These are phyloP conservation scores for Fregetta grallaria DNA, from an alignment of 2,113 vertebrate genomes.

Conservation along the genomic window DNA sequence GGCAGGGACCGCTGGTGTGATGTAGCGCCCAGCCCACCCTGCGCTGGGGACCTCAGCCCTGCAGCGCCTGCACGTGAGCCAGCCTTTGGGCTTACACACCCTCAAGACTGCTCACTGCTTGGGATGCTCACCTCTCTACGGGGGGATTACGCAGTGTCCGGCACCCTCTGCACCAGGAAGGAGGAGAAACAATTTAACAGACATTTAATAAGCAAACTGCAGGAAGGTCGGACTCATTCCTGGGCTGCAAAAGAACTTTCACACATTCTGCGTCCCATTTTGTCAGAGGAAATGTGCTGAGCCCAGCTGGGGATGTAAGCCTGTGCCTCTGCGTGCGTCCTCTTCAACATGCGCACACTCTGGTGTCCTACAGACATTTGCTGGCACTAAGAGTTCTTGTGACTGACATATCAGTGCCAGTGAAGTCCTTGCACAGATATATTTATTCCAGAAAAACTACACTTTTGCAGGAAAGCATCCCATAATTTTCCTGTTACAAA, in stretches of 20 bases:
- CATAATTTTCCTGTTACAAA: neutral
- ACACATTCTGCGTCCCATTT: neutral
- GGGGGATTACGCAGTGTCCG: rapidly evolving
- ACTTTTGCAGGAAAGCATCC: neutral
- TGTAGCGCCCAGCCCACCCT: neutral
- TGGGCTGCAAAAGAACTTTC: neutral
- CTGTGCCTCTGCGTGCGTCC: neutral
- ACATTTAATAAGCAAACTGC: neutral
- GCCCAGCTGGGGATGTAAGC: neutral
- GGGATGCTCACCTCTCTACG: rapidly evolving
- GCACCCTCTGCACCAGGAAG: neutral
- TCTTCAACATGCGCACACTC: neutral
- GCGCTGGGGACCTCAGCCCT: neutral
- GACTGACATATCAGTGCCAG: neutral
- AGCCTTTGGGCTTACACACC: neutral
- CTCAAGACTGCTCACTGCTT: neutral
- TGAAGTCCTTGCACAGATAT: neutral
- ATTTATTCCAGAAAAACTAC: neutral
- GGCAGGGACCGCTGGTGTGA: neutral
- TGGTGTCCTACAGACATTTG: neutral
- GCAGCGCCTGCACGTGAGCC: rapidly evolving
- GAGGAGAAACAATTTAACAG: neutral
- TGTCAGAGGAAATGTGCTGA: neutral
- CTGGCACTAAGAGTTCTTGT: neutral
- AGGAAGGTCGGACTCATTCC: neutral